These are phyloP conservation scores for rat (Rattus norvegicus) DNA, from an alignment of 2,113 vertebrate species.

Conservation along the genomic window GRCr8 NC_086039.1:79090001-79090500, in stretches of 20 bases:
- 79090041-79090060: background rate
- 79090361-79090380: background rate
- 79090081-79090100: background rate
- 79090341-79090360: background rate
- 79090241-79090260: background rate
- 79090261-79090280: background rate
- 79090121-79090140: background rate
- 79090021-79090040: background rate
- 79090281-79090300: background rate
- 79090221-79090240: background rate
- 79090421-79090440: background rate
- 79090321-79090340: background rate
- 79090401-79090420: background rate
- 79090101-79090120: background rate
- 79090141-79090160: background rate
- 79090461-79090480: background rate
- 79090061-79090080: background rate
- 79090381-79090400: background rate
- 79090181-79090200: background rate
- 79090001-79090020: background rate
- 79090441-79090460: no score
- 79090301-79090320: background rate
- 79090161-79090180: background rate
- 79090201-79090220: background rate
- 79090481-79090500: background rate